Conservation (phyloP, 2,797 vertebrate genomes). For the Botia kubotai region DNA sequence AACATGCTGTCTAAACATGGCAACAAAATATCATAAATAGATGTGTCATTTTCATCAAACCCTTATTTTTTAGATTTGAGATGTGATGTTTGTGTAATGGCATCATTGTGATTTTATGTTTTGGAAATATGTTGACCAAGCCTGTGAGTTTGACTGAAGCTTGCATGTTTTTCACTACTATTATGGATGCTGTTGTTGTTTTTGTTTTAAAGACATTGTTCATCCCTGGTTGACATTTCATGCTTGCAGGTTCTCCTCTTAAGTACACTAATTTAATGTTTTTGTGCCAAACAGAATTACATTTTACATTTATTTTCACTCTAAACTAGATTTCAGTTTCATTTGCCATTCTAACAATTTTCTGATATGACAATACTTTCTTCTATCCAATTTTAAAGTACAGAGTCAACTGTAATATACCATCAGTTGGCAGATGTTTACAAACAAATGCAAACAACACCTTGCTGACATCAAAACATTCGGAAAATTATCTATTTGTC, state of each 20-base stretch:
- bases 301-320: neutral
- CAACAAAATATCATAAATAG: neutral
- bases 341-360: neutral
- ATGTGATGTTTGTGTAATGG: slow-evolving; percentile 2
- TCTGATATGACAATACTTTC: too few relatives aligned
- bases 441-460: too few relatives aligned
- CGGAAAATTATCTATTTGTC: too few relatives aligned
- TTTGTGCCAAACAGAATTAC: neutral
- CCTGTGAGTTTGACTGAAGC: neutral
- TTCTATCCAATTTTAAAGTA: too few relatives aligned
- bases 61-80: neutral
- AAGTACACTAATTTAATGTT: neutral
- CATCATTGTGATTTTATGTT: neutral
- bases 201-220: neutral
- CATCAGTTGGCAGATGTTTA: too few relatives aligned
- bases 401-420: too few relatives aligned
- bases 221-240: neutral
- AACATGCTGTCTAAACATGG: slow-evolving; percentile 21
- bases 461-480: too few relatives aligned
- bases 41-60: neutral
- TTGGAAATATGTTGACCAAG: neutral
- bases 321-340: neutral
- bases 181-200: neutral
- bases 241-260: neutral
- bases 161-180: neutral